Conservation (phyloP, 2,113 vertebrate species). For the Ceyx margarethae region DNA sequence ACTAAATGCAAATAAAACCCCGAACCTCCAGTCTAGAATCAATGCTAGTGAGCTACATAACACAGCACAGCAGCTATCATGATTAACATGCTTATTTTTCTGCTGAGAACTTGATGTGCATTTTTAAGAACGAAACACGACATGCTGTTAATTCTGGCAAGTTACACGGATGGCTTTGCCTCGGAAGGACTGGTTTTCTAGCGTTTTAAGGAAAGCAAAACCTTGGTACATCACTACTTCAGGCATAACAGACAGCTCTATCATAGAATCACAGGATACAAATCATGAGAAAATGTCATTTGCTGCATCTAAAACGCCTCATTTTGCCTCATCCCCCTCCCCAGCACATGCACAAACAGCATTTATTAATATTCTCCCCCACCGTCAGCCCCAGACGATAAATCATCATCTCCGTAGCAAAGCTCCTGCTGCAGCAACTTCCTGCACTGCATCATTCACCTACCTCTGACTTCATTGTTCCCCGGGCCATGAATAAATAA, state of each 20-base stretch:
- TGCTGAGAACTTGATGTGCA: constrained; percentile 13
- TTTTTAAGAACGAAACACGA: not conserved
- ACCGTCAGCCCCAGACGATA: not conserved
- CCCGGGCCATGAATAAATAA: constrained; percentile 35
- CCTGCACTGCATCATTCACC: constrained; percentile 76
- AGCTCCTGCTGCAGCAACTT: constrained; percentile 67
- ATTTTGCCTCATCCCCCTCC: not conserved
- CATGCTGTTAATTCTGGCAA: not conserved
- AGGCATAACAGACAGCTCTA: constrained; percentile 64
- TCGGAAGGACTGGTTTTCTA: not conserved
- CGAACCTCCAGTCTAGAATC: not conserved
- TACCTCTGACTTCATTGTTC: constrained; percentile 75
- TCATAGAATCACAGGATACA: not conserved
- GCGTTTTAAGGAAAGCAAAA: not conserved
- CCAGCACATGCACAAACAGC: not conserved
- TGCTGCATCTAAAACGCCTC: not conserved
- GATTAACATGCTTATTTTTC: constrained; percentile 49
- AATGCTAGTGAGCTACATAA: constrained; percentile 8
- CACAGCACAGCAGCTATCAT: not conserved
- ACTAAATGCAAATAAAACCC: constrained; percentile 43
- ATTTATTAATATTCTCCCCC: constrained; percentile 26
- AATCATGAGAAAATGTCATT: constrained; percentile 36
- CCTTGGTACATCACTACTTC: not conserved
- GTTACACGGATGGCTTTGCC: not conserved
- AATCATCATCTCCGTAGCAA: constrained; percentile 52